Conservation (phyloP, 2,888 invertebrate species). For the Celastrina argiolus region DNA sequence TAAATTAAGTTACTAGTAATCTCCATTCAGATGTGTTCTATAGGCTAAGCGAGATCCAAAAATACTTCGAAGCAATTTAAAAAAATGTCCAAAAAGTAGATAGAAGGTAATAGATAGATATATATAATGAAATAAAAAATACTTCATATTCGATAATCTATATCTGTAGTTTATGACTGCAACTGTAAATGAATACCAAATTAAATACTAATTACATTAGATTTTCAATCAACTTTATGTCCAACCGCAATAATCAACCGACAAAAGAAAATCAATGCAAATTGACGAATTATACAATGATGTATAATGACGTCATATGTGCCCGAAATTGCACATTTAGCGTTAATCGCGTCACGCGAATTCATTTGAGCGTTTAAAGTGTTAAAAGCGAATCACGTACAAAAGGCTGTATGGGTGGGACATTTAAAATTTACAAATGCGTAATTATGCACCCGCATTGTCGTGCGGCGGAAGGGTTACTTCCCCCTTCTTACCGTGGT, state of each 20-base stretch:
- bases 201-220: neutral
- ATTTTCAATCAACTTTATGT: neutral
- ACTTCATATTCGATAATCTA: no score
- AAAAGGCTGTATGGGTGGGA: conserved; percentile 72
- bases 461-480: conserved; percentile 69
- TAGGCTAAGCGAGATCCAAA: no score
- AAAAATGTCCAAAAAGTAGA: no score
- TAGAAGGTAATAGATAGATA: no score
- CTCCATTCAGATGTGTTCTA: no score
- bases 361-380: conserved; percentile 64
- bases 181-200: no score
- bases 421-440: conserved; percentile 79
- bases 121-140: no score
- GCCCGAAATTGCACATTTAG: conserved; percentile 58
- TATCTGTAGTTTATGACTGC: no score
- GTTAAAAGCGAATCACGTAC: conserved; percentile 73
- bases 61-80: no score
- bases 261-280: conserved; percentile 10
- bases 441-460: conserved; percentile 78
- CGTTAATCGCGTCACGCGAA: conserved; percentile 61
- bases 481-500: conserved; percentile 45
- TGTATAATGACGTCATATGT: conserved; percentile 28
- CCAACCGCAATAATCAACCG: neutral
- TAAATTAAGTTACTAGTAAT: no score
- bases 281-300: conserved; percentile 22